Evolutionary conservation across 2,888 invertebrate genomes (phyloP), one percentile per base, ranked within the genome.

Genomic region (Tetanocera ferruginea): DNA sequence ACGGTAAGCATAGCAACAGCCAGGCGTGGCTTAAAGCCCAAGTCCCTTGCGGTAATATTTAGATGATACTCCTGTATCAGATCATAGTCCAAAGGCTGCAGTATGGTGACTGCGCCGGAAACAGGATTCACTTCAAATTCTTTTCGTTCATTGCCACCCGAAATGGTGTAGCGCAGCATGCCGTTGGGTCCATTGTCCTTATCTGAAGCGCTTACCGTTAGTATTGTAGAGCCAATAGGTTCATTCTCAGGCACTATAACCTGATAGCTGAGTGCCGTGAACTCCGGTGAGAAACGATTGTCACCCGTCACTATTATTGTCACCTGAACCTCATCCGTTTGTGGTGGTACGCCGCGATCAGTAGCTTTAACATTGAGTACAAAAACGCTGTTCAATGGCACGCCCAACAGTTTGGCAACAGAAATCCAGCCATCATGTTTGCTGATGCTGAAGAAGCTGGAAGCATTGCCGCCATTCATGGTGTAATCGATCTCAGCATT

Each of bases 201-300:
- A 88, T 98, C 98, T 0, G 93, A 93, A 4, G 98, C 98, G 81
- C 92, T 94, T 0, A 98, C 94, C 0, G 95, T 96, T 4, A 97
- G 89, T 81, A 98, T 96, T 0, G 95, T 94, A 0, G 96, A 94
- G 2, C 96, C 96, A 0, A 96, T 90, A 0, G 95, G 95, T 86
- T 96, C 96, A 88, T 97, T 97, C 91, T 98, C 98, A 0, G 96
- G 95, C 1, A 98, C 95, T 79, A 96, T 95, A 0, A 96, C 97
- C 91, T 97, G 95, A 88, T 97, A 97, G 84, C 95, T 95, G 0
- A 94, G 90, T 0, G 95, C 95, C 5, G 94, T 95, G 86, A 98
- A 98, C 73, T 93, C 93, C 0, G 98, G 98, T 0, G 93, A 91
- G 85, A 93, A 92, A 57, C 91, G 90, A 88, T 98, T 98, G 87